Evolutionary conservation across 2,113 vertebrate species (phyloP), one percentile per base, ranked within the genome.

Genomic region (Vanacampus margaritifer): DNA sequence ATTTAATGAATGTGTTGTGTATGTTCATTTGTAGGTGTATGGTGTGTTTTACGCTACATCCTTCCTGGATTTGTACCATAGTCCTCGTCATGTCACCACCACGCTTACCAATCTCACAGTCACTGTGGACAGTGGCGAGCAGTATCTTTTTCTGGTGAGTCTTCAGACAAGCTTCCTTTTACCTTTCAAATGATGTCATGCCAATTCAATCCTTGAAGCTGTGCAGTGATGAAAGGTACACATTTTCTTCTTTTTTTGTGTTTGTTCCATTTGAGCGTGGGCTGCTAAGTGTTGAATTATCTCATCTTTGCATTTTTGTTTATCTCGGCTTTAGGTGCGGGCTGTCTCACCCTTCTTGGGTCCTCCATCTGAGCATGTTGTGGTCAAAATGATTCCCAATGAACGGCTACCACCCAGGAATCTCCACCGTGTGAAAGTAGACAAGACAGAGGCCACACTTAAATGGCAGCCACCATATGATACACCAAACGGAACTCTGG

Each of bases 381-480:
- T 96, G 66, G 95, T 98, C 71, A 95, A 92, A 86, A 98, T 98
- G 96, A 97, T 99, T 77, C 96, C 96, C 0, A 95, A 94, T n/a
- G 96, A 94, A 82, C 82, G 96, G 51, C 94, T 99, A 19, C 97
- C 97, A 0, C 97, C 97, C 14, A 94, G 97, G 16, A 95, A 95
- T 79, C 93, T 99, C 17, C 97, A 99, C 12, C 76, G 88, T 0
- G 94, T 98, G 51, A 90, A 24, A 23, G 90, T 89, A 0, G 93
- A 90, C 0, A 94, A 95, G 76, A 96, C 93, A 0, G 94, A 94
- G 0, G 94, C 92, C 0, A 86, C 90, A 59, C 88, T 99, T 59
- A 99, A 98, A 74, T 99, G 97, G 97, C 96, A 99, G 71, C 94
- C 97, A 0, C 97, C 97, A 0, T 99, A 96, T 0, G 96, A 98